Evolutionary conservation across 2,797 vertebrate genomes (phyloP), one percentile per base, ranked within the genome.

Genomic region (Manis pentadactyla): DNA sequence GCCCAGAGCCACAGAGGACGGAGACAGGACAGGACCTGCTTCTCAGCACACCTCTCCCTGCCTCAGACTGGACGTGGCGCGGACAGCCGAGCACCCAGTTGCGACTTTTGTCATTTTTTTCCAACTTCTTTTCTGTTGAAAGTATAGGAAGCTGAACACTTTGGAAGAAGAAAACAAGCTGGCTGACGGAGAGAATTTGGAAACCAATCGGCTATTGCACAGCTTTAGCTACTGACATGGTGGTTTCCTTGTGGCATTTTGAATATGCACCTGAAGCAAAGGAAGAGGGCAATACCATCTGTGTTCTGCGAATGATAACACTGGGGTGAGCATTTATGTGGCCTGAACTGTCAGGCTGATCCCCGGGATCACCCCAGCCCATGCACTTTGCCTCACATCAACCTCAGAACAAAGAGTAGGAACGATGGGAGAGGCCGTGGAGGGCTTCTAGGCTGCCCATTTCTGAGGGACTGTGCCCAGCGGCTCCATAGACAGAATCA

Each of bases 61-160:
- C 34, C 66, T n/a, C 69, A 17, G 71, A n/a, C 37, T 53, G 29
- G 42, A 46, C 37, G 11, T 64, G 15, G 5, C 12, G 1, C 8
- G 73, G 69, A 84, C 15, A 85, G 57, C 37, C 25, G 7, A 96
- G 87, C n/a, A 95, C 21, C 34, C 73, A 2, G 37, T 88, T 96
- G 92, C 78, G 94, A 90, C 8, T 69, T 94, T 34, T 51, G 12
- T 69, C 55, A 5, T 78, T 92, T 86, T 88, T 86, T 81, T 69
- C 23, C n/a, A 78, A 46, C 27, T 95, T 13, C 4, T 71, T 68
- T 93, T 68, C 34, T 87, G n/a, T 55, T 86, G 27, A 68, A 66
- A 74, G 51, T 37, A 51, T 7, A 84, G 53, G 82, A 73, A 95
- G 77, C 49, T 29, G 0, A 34, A 68, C 39, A 78, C 5, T 78